phyloP scores from a whole-genome alignment of 1,140 invertebrate genomes.

The Leucophenga varia region DNA sequence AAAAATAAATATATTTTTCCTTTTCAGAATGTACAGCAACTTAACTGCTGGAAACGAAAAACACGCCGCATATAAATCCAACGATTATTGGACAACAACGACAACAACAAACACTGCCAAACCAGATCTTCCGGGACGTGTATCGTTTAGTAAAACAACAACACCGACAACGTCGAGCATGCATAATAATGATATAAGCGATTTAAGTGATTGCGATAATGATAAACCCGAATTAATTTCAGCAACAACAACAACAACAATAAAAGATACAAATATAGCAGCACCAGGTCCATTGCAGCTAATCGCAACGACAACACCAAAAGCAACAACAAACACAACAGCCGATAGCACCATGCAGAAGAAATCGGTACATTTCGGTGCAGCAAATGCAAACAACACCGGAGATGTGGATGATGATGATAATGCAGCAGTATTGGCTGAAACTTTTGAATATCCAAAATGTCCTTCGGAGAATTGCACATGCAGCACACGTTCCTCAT shows the following conservation, averaged over 20 bases:
- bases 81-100: constrained; percentile 4
- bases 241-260: constrained; percentile 5
- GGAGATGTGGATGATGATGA: constrained; percentile 21
- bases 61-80: neutral
- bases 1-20: too few relatives aligned
- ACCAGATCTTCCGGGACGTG: constrained; percentile 48
- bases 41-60: too few relatives aligned
- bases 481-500: constrained; percentile 45
- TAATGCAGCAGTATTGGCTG: constrained; percentile 29
- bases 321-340: constrained; percentile 11
- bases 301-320: constrained; percentile 15
- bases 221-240: constrained; percentile 32
- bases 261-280: too few relatives aligned
- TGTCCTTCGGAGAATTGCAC: constrained; percentile 51
- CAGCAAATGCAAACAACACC: constrained; percentile 16
- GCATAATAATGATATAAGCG: constrained; percentile 22
- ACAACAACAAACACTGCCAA: constrained; percentile 30
- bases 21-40: too few relatives aligned
- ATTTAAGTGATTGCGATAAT: constrained; percentile 50
- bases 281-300: constrained; percentile 33
- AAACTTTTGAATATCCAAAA: constrained; percentile 51
- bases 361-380: constrained; percentile 46
- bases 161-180: constrained; percentile 17
- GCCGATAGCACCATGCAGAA: constrained; percentile 25
- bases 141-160: constrained; percentile 47